Conservation (phyloP, 2,113 vertebrate species). For the Sturnus vulgaris region DNA sequence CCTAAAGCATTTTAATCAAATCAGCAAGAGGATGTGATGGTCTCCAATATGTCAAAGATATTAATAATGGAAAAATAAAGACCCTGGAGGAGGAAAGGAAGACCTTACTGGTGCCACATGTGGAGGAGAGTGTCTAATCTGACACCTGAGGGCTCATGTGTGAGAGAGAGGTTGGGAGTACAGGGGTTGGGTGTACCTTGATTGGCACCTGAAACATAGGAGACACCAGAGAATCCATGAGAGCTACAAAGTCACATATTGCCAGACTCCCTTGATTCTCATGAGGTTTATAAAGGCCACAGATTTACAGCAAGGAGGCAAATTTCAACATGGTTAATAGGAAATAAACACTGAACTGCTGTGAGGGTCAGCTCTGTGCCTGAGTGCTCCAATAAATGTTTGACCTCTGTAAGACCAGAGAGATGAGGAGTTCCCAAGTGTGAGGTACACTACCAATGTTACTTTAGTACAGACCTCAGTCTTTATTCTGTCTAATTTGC, state of each 20-base stretch:
- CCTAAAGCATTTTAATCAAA: not conserved
- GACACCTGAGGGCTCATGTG: not conserved
- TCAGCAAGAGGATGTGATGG: not conserved
- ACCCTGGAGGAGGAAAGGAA: not conserved
- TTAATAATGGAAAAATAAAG: not conserved
- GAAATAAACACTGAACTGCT: not conserved
- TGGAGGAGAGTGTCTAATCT: not conserved
- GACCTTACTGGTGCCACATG: not conserved
- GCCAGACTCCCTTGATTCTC: not conserved
- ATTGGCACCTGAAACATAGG: rapidly evolving
- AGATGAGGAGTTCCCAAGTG: not conserved
- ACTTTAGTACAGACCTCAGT: not conserved
- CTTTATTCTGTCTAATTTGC: not conserved
- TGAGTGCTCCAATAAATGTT: not conserved
- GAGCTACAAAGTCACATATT: not conserved
- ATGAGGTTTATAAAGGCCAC: not conserved
- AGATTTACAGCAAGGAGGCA: not conserved
- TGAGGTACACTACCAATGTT: not conserved
- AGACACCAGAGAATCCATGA: not conserved
- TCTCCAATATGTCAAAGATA: not conserved
- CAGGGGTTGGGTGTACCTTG: not conserved
- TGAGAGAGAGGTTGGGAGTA: not conserved
- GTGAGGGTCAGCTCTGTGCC: not conserved
- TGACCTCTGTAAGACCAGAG: not conserved
- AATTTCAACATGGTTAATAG: not conserved